Base-by-base conservation (phyloP, 2,888 invertebrate genomes). In the Coecobrya sp. region DNA sequence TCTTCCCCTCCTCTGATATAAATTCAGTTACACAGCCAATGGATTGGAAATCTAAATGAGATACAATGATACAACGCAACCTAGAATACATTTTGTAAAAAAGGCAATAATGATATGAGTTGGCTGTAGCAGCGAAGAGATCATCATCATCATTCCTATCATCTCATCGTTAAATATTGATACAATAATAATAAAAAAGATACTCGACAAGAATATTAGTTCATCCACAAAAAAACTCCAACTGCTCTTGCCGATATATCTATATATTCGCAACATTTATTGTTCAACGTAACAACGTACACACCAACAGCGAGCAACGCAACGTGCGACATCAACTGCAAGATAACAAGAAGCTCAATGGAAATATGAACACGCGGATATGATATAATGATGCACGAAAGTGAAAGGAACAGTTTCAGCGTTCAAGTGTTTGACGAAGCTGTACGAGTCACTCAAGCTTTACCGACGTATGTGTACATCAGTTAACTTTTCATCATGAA, bases 371-470 rank as follows among this genome's bases (percentile, higher is more conserved):
- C 68, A 30, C 68, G 30, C 30, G 30, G 76, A 25, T 45, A 76
- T 49, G 76, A 73, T 76, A 76, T 13, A 49, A 68, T 45, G 76
- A 86, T 86, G 86, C 59, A 76, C 86, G 86, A 73, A 76, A 87
- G 87, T 87, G 87, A 87, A 87, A 87, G 87, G 87, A 87, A 86
- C 22, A 52, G 49, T 7, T 7, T 68, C 45, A 76, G 1, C 73
- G 36, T 13, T 49, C 22, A 76, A 49, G 11, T 49, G 45, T 76
- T 76, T 45, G 30, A 16, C n/a, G 25, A 68, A 22, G 45, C 76
- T 22, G 45, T 25, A 13, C 11, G 22, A 62, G 49, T 19, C 49
- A 76, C 76, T 76, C 45, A 45, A 76, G 76, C 22, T 49, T 45
- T 49, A 22, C 7, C 25, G 76, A 16, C 10, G 13, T 30, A 16